A percentile compares a stretch with the other conserved stretches of the same genome.
phyloP scores from a whole-genome alignment of 2,888 invertebrate species.

The Oxytorus armatus region DNA sequence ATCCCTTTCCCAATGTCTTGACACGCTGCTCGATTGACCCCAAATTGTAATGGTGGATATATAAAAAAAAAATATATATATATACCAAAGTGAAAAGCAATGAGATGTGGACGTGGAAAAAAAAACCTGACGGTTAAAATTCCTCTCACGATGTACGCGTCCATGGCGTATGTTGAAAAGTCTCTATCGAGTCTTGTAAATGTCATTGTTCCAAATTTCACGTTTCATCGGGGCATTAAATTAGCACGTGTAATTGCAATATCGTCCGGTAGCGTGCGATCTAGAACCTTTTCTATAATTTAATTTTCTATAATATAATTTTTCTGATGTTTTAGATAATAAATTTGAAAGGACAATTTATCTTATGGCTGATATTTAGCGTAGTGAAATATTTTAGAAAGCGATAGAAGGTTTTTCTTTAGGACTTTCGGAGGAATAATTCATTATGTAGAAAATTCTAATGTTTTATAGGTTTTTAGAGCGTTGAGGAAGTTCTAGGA shows the following conservation, averaged over 20 bases:
- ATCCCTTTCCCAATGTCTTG: constrained; percentile 11
- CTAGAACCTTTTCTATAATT: too few relatives aligned
- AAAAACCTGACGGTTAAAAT: background rate
- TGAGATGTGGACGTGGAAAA: background rate
- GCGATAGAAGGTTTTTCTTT: too few relatives aligned
- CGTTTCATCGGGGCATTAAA: too few relatives aligned
- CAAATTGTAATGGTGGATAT: constrained; percentile 15
- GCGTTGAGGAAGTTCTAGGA: too few relatives aligned
- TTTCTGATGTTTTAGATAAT: background rate
- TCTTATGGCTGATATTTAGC: too few relatives aligned
- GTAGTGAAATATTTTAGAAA: too few relatives aligned
- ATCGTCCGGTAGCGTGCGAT: too few relatives aligned
- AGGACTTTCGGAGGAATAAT: background rate
- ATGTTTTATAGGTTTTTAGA: background rate
- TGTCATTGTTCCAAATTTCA: too few relatives aligned
- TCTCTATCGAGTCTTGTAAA: too few relatives aligned
- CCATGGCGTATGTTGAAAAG: too few relatives aligned
- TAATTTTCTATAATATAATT: background rate
- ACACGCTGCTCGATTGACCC: constrained; percentile 30
- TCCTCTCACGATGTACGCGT: background rate
- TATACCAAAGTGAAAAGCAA: constrained; percentile 8
- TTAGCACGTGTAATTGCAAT: too few relatives aligned
- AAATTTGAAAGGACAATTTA: too few relatives aligned
- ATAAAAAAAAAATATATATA: constrained; percentile 15
- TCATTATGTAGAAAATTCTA: background rate